Evolutionary conservation across 2,888 invertebrate species (phyloP).

Genomic region (Latheticus oryzae): DNA sequence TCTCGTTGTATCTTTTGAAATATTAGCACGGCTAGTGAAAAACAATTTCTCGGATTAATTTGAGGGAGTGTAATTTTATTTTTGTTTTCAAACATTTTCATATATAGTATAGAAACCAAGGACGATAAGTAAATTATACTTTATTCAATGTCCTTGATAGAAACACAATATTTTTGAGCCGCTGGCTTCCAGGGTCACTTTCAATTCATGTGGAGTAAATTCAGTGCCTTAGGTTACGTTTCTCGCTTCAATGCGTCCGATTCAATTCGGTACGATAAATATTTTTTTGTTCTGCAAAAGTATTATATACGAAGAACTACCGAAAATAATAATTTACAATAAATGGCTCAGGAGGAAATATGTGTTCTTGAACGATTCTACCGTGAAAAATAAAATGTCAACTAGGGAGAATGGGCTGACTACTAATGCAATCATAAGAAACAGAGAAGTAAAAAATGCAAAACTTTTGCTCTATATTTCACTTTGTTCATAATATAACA

Average conservation of each 20-base stretch:
- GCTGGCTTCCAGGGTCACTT: constrained; percentile 37
- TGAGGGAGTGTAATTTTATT: constrained; percentile 3
- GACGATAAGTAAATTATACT: too few species aligned
- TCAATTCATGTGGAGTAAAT: constrained; percentile 36
- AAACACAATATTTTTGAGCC: constrained; percentile 34
- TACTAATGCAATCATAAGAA: constrained; percentile 21
- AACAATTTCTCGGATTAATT: constrained; percentile 8
- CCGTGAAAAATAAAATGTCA: constrained; percentile 32
- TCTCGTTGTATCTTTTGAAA: constrained; percentile 8
- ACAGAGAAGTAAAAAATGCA: too few species aligned
- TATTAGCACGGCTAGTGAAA: constrained; percentile 12
- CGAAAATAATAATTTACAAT: constrained; percentile 40
- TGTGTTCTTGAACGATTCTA: constrained; percentile 26
- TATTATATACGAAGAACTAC: constrained; percentile 18
- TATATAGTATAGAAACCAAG: too few species aligned
- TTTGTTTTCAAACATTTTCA: too few species aligned
- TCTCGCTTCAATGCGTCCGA: constrained; percentile 45
- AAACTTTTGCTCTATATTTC: too few species aligned
- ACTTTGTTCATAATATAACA: too few species aligned
- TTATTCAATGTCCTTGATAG: too few species aligned
- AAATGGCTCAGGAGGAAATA: constrained; percentile 37
- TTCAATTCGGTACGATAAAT: constrained; percentile 49
- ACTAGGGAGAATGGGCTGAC: constrained; percentile 1
- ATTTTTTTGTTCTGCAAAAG: constrained; percentile 45
- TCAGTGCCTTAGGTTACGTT: constrained; percentile 44